These are phyloP conservation scores for Rhagonycha fulva DNA, from an alignment of 2,888 invertebrate genomes.

Conservation along the genomic window DNA sequence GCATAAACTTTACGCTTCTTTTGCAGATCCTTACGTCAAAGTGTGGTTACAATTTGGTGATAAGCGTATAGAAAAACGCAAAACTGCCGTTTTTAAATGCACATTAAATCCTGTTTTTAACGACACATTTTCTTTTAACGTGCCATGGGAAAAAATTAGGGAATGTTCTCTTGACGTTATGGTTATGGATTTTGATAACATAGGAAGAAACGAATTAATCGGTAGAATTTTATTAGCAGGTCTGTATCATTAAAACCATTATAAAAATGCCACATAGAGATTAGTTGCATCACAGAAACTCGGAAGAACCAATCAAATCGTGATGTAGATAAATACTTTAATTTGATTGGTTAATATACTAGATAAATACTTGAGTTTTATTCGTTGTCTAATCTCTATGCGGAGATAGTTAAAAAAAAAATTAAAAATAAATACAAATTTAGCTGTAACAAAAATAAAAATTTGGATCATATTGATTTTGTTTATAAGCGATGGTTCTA, in stretches of 20 bases:
- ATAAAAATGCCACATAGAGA: no score
- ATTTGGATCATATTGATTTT: not conserved
- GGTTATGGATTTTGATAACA: conserved; percentile 98
- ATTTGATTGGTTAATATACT: no score
- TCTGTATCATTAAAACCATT: conserved; percentile 51
- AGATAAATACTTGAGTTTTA: no score
- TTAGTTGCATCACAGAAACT: no score
- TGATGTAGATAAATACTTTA: no score
- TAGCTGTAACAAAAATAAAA: not conserved
- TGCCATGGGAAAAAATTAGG: conserved; percentile 95
- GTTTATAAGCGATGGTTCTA: not conserved
- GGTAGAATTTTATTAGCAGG: conserved; percentile 92
- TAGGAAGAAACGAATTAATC: conserved; percentile 90
- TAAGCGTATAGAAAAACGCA: conserved; percentile 92
- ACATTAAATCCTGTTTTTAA: conserved; percentile 95
- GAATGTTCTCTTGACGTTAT: conserved; percentile 92
- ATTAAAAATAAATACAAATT: no score
- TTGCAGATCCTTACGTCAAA: conserved; percentile 96
- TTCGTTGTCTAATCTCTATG: no score
- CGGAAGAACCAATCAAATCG: no score
- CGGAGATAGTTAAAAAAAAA: no score
- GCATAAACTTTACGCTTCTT: not conserved
- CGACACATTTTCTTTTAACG: conserved; percentile 94
- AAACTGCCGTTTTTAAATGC: conserved; percentile 93
- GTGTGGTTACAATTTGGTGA: conserved; percentile 96